Evolutionary conservation across 2,113 vertebrate genomes (phyloP).

Genomic region (Kryptolebias marmoratus): DNA sequence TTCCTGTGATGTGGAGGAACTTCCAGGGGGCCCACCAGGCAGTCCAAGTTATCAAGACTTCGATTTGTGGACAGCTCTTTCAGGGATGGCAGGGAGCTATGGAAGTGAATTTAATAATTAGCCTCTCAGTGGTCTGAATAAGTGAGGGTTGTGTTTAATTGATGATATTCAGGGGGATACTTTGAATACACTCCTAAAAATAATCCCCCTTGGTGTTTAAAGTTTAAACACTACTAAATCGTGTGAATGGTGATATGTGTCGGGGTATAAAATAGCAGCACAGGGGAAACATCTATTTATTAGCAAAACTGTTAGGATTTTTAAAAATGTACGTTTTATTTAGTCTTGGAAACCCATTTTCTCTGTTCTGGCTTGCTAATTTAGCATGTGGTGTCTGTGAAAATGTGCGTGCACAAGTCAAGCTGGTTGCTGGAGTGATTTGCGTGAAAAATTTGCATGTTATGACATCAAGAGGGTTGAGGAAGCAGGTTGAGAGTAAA

Average conservation of each 20-base stretch:
- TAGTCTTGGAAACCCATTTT: conserved; percentile 14
- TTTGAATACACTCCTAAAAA: conserved; percentile 34
- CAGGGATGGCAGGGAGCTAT: conserved; percentile 81
- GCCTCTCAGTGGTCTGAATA: conserved; percentile 35
- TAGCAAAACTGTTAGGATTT: conserved; percentile 8
- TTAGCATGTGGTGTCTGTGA: conserved; percentile 40
- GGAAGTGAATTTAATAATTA: conserved; percentile 44
- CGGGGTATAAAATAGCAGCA: conserved; percentile 54
- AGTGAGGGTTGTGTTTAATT: conserved; percentile 48
- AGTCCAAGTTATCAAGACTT: conserved; percentile 96
- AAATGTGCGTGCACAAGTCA: conserved; percentile 48
- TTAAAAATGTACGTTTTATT: conserved; percentile 6
- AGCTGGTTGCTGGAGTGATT: conserved; percentile 47
- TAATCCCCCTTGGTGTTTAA: conserved; percentile 48
- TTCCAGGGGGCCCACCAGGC: conserved; percentile 88
- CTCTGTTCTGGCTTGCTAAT: conserved; percentile 53
- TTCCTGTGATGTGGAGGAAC: conserved; percentile 90
- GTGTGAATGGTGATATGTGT: conserved; percentile 42
- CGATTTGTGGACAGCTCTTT: conserved; percentile 84
- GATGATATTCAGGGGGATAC: conserved; percentile 47
- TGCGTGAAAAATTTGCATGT: conserved; percentile 55
- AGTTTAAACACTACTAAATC: conserved; percentile 43
- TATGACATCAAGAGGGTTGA: conserved; percentile 45
- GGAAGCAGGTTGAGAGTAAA: conserved; percentile 35
- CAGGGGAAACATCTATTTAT: conserved; percentile 61